A percentile compares a stretch with the other conserved stretches of the same genome.
phyloP scores from a whole-genome alignment of 2,113 vertebrate genomes.

The Etheostoma cragini region DNA sequence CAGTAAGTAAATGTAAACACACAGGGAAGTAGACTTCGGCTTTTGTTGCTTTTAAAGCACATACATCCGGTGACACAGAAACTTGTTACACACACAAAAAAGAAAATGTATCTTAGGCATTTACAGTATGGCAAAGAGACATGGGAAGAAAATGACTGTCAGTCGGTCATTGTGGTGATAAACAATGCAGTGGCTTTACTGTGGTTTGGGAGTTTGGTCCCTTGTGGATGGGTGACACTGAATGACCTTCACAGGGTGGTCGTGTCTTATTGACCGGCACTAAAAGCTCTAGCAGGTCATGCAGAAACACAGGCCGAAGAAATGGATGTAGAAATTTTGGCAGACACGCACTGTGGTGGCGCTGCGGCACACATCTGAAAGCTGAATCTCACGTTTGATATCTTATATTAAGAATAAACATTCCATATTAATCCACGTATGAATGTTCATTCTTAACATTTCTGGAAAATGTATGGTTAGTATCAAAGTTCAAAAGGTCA shows the following conservation, averaged over 20 bases:
- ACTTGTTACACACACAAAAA: neutral
- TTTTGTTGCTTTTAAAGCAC: no score
- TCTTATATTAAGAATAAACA: neutral
- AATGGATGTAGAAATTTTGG: constrained; percentile 39
- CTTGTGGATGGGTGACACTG: constrained; percentile 31
- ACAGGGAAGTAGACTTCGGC: no score
- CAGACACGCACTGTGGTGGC: constrained; percentile 12
- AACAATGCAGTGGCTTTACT: constrained; percentile 6
- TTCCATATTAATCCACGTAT: neutral
- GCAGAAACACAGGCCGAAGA: constrained; percentile 41
- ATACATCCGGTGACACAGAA: constrained; percentile 44
- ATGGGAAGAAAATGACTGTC: neutral
- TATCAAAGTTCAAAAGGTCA: neutral
- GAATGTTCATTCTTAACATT: neutral
- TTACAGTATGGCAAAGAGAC: constrained; percentile 6
- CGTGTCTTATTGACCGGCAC: constrained; percentile 59
- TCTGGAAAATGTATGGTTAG: neutral
- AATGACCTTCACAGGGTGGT: constrained; percentile 64
- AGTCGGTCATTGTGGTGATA: neutral
- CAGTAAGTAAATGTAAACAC: no score
- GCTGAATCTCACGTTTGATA: neutral
- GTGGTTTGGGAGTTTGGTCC: constrained; percentile 42
- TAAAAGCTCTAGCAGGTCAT: constrained; percentile 61
- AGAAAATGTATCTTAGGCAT: neutral
- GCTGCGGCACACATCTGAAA: neutral